Evolutionary conservation across 2,888 invertebrate species (phyloP).

Genomic region (Amorpha juglandis): DNA sequence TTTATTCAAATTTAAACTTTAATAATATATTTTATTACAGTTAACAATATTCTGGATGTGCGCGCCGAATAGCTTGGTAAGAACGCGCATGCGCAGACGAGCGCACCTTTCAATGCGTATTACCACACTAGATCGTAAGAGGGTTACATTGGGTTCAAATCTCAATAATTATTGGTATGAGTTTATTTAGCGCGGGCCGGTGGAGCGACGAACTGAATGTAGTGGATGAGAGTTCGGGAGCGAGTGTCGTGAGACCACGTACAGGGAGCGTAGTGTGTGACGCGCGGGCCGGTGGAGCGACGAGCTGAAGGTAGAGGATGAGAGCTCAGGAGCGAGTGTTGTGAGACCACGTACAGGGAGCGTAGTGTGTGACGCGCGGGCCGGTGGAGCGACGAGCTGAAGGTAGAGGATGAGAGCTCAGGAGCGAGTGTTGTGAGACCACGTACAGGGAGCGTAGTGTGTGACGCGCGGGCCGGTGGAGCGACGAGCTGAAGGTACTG

Average conservation of each 20-base stretch:
- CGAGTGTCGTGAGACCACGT: too few species aligned
- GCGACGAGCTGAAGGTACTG: neutral
- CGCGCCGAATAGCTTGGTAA: conserved; percentile 29
- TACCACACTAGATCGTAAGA: conserved; percentile 39
- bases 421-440: too few species aligned
- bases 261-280: too few species aligned
- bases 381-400: conserved; percentile 14
- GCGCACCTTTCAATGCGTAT: conserved; percentile 33
- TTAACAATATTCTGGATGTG: conserved; percentile 34
- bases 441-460: too few species aligned
- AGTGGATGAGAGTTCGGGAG: too few species aligned
- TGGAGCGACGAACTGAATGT: conserved; percentile 10
- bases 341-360: too few species aligned
- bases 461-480: conserved; percentile 12
- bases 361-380: conserved; percentile 7
- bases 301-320: too few species aligned
- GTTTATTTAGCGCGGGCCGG: conserved; percentile 2
- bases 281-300: too few species aligned
- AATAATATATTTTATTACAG: neutral
- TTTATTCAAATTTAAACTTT: neutral
- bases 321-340: too few species aligned
- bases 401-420: neutral
- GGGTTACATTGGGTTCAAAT: conserved; percentile 41
- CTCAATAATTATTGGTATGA: conserved; percentile 27
- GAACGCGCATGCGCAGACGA: conserved; percentile 38